A percentile compares a stretch with the other conserved stretches of the same genome.
Conservation (phyloP, 2,888 invertebrate species). For the Eupithecia centaureata region DNA sequence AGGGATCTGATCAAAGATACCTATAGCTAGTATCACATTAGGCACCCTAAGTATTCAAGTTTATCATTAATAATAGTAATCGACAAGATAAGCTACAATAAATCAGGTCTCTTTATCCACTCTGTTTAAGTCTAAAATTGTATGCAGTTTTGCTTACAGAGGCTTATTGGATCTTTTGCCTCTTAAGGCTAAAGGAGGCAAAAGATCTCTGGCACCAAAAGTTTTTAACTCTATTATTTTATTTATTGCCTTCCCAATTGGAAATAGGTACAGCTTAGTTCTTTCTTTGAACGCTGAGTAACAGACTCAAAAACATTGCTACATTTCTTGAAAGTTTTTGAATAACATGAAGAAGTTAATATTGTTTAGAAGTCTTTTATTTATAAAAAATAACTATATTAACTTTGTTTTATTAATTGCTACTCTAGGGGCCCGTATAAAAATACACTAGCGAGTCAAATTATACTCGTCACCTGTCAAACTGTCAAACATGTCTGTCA, state of each 20-base stretch:
- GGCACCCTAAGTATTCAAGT: slow-evolving; percentile 36
- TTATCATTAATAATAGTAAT: neutral
- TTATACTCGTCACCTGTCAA: slow-evolving; percentile 9
- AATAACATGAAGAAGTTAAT: neutral
- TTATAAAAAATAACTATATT: neutral
- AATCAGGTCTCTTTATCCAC: neutral
- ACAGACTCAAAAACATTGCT: neutral
- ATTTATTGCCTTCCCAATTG: neutral
- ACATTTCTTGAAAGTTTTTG: neutral
- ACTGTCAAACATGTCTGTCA: slow-evolving; percentile 60
- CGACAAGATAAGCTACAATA: neutral
- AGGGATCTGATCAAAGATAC: slow-evolving; percentile 37
- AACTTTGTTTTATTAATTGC: slow-evolving; percentile 5
- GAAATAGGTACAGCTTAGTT: neutral
- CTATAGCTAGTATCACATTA: slow-evolving; percentile 41
- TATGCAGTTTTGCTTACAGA: neutral
- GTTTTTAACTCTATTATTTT: neutral
- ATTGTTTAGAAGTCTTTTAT: neutral
- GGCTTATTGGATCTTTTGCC: neutral
- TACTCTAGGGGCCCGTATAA: slow-evolving; percentile 15
- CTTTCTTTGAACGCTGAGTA: neutral
- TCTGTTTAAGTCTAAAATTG: neutral
- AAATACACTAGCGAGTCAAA: slow-evolving; percentile 14
- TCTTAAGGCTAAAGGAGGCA: neutral
- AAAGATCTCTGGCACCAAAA: neutral